phyloP scores from a whole-genome alignment of 2,888 invertebrate genomes.

The Drosophila longiperda region DNA sequence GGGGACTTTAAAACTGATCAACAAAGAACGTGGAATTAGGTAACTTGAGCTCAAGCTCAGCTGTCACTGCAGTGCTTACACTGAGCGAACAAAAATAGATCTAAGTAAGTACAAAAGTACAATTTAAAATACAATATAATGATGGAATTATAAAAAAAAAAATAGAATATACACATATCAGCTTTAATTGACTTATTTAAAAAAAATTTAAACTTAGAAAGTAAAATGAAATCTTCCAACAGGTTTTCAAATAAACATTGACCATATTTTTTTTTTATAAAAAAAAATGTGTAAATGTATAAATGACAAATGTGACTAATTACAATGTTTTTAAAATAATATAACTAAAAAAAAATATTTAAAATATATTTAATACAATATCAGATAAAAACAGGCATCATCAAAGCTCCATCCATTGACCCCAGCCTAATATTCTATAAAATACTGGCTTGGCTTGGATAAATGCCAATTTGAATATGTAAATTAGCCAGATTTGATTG shows the following conservation, averaged over 20 bases:
- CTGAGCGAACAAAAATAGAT: not conserved
- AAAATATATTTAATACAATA: constrained; percentile 63
- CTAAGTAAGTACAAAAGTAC: not conserved
- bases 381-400: constrained; percentile 19
- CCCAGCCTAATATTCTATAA: not conserved
- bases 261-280: not conserved
- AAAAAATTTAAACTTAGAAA: not conserved
- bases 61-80: constrained; percentile 1
- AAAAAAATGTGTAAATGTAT: no score
- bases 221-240: not conserved
- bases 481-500: constrained; percentile 52
- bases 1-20: constrained; percentile 30
- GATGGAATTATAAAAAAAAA: not conserved
- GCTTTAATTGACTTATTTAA: not conserved
- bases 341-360: constrained; percentile 18
- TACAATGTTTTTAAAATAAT: not conserved
- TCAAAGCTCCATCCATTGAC: not conserved
- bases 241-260: not conserved
- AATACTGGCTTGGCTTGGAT: constrained; percentile 6
- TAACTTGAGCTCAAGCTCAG: constrained; percentile 56
- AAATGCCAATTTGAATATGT: constrained; percentile 66
- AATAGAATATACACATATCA: not conserved
- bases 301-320: not conserved
- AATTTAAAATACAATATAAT: not conserved
- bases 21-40: constrained; percentile 53